Conservation (phyloP, 1,140 invertebrate species). For the Dendrolimus punctatus region DNA sequence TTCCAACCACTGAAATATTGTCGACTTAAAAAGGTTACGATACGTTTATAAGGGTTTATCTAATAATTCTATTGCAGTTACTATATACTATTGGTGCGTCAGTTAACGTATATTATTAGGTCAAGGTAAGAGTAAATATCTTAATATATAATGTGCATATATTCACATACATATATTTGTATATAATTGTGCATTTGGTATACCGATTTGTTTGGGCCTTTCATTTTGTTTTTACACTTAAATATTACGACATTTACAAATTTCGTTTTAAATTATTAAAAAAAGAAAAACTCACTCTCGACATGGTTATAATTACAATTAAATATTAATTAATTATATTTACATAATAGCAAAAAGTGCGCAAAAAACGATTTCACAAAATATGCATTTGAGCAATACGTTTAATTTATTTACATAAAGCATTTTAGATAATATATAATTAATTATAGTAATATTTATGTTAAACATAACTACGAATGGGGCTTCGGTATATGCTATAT, state of each 20-base stretch:
- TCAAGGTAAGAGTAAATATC: conserved; percentile 19
- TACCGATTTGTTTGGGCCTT: conserved; percentile 61
- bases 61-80: conserved; percentile 21
- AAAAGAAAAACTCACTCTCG: conserved; percentile 41
- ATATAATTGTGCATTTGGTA: conserved; percentile 63
- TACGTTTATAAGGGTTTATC: conserved; percentile 8
- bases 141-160: conserved; percentile 27
- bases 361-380: conserved; percentile 68
- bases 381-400: conserved; percentile 71
- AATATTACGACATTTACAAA: conserved; percentile 39
- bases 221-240: conserved; percentile 47
- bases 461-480: conserved; percentile 22
- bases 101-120: conserved; percentile 20
- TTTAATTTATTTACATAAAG: conserved; percentile 68
- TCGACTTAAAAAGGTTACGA: background rate
- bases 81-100: conserved; percentile 46
- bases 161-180: conserved; percentile 31
- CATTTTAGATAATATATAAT: conserved; percentile 23
- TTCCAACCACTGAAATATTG: background rate
- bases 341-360: conserved; percentile 67
- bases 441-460: conserved; percentile 22
- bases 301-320: conserved; percentile 47
- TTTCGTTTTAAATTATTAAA: conserved; percentile 15
- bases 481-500: background rate
- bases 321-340: conserved; percentile 37